A percentile compares a stretch with the other conserved stretches of the same genome.
These are phyloP conservation scores for Latrodectus hesperus DNA, from an alignment of 2,888 invertebrate genomes.

Conservation along the genomic window DNA sequence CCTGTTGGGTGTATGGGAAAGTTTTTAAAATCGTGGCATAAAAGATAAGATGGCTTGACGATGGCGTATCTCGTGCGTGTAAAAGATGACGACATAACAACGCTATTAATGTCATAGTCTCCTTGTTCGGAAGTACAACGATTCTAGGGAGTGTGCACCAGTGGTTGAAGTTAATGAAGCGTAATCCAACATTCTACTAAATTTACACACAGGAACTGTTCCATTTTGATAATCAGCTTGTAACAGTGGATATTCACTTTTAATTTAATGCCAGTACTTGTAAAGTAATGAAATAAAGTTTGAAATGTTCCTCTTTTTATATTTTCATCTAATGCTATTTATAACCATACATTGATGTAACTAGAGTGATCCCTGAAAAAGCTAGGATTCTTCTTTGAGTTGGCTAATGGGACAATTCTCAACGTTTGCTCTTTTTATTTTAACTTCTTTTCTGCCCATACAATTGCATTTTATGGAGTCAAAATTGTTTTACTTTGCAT, in stretches of 20 bases:
- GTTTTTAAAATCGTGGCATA: neutral
- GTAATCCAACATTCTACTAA: neutral
- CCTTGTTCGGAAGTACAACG: neutral
- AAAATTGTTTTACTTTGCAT: too few relatives aligned
- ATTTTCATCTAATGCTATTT: too few relatives aligned
- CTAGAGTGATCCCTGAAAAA: too few relatives aligned
- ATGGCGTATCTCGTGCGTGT: neutral
- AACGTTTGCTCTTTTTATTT: too few relatives aligned
- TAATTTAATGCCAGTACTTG: too few relatives aligned
- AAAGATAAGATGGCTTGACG: neutral
- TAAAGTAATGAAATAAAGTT: too few relatives aligned
- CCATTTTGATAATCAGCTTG: neutral
- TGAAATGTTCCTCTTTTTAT: too few relatives aligned
- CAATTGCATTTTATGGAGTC: too few relatives aligned
- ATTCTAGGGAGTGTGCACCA: neutral
- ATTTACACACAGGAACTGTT: neutral
- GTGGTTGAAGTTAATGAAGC: neutral
- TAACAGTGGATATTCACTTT: neutral
- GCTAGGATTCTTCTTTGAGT: too few relatives aligned
- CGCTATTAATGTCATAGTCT: conserved; percentile 3
- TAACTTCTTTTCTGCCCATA: too few relatives aligned
- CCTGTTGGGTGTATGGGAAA: neutral
- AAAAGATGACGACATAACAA: neutral
- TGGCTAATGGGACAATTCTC: too few relatives aligned
- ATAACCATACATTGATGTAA: too few relatives aligned